These are phyloP conservation scores for Lepidostoma basale DNA, from an alignment of 1,140 invertebrate genomes.

Conservation along the genomic window DNA sequence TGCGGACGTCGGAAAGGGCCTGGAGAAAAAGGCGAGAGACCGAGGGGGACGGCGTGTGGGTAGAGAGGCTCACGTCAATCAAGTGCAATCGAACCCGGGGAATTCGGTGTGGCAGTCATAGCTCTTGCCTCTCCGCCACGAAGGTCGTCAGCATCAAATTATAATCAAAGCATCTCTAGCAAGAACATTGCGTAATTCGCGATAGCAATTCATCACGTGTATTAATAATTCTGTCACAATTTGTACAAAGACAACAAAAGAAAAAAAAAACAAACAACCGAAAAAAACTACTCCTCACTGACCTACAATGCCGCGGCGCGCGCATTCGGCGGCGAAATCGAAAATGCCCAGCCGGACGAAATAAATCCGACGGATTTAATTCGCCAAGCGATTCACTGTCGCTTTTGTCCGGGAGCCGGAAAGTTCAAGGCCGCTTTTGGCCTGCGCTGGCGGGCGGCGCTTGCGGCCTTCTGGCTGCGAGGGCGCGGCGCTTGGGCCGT, in stretches of 20 bases:
- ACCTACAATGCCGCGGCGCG: conserved; percentile 32
- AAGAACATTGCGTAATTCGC: too few relatives aligned
- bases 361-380: neutral
- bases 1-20: too few relatives aligned
- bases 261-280: neutral
- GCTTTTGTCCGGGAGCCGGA: conserved; percentile 11
- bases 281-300: conserved; percentile 17
- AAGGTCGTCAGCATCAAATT: too few relatives aligned
- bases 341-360: conserved; percentile 22
- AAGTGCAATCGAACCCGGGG: too few relatives aligned
- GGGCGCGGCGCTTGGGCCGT: conserved; percentile 40
- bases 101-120: too few relatives aligned
- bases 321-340: conserved; percentile 4
- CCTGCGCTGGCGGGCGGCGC: conserved; percentile 20
- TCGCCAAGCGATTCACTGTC: conserved; percentile 31
- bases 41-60: too few relatives aligned
- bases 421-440: conserved; percentile 45
- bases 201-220: too few relatives aligned
- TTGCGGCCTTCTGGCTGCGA: conserved; percentile 28
- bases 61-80: too few relatives aligned
- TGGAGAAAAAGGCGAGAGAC: too few relatives aligned
- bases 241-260: neutral
- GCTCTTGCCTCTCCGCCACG: too few relatives aligned
- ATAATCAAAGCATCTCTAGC: too few relatives aligned
- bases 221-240: neutral